Evolutionary conservation across 2,888 invertebrate genomes (phyloP).

Genomic region (Coleophora deauratella): DNA sequence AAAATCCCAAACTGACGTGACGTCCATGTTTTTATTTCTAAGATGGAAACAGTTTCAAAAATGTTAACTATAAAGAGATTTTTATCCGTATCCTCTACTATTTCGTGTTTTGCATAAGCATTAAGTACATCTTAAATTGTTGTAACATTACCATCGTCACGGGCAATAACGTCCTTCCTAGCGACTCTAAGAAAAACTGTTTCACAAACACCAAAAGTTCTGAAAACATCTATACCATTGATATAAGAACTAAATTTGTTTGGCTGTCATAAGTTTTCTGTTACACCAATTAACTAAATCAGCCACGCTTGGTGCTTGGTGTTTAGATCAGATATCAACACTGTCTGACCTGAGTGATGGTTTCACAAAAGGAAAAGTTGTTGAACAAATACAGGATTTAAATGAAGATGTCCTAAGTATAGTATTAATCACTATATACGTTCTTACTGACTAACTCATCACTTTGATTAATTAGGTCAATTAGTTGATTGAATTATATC

Average conservation of each 20-base stretch:
- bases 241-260: constrained; percentile 22
- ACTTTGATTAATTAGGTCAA: no score
- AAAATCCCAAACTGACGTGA: no score
- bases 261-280: constrained; percentile 17
- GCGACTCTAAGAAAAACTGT: constrained; percentile 35
- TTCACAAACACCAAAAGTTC: constrained; percentile 28
- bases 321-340: constrained; percentile 20
- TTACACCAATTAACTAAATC: constrained; percentile 51
- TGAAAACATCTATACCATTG: constrained; percentile 23
- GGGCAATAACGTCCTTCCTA: constrained; percentile 47
- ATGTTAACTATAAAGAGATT: neutral
- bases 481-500: no score
- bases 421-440: no score
- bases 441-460: no score
- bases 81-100: neutral
- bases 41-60: no score
- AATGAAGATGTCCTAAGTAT: no score
- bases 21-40: no score
- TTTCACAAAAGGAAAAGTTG: no score
- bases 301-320: constrained; percentile 44
- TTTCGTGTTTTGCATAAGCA: neutral
- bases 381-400: no score
- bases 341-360: neutral
- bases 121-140: constrained; percentile 20
- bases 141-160: constrained; percentile 39